These are phyloP conservation scores for Sibirionetta formosa DNA, from an alignment of 2,797 vertebrate species.

Conservation along the genomic window DNA sequence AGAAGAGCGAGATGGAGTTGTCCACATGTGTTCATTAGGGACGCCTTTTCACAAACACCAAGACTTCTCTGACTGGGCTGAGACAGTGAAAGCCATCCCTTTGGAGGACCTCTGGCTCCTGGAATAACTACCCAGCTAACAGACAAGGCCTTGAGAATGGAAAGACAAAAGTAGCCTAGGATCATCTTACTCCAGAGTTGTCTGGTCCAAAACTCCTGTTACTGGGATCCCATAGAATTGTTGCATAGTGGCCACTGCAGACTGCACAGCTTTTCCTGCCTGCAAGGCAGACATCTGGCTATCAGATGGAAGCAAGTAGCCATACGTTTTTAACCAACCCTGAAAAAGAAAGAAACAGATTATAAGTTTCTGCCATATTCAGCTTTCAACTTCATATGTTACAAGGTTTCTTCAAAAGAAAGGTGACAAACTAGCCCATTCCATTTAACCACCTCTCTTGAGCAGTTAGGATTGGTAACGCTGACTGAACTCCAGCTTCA, in stretches of 20 bases:
- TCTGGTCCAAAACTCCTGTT: constrained; percentile 90
- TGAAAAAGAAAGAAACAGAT: constrained; percentile 76
- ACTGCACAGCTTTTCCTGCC: constrained; percentile 90
- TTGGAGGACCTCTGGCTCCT: background rate
- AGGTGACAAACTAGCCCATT: background rate
- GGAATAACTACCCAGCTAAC: background rate
- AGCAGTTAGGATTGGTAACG: background rate
- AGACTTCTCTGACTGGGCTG: background rate
- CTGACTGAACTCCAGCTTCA: background rate
- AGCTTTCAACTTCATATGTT: background rate
- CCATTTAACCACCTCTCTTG: background rate
- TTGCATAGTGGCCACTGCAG: constrained; percentile 92
- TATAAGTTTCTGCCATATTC: background rate
- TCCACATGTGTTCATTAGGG: background rate
- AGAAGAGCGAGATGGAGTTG: background rate
- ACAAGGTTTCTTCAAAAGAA: constrained; percentile 6
- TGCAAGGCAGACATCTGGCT: constrained; percentile 87
- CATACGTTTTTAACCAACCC: constrained; percentile 93
- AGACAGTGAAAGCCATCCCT: background rate
- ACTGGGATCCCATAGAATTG: constrained; percentile 93
- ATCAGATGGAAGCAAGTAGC: constrained; percentile 91
- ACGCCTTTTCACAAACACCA: background rate
- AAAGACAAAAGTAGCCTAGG: constrained; percentile 24
- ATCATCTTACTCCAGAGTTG: constrained; percentile 89
- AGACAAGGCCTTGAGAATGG: background rate